phyloP scores from a whole-genome alignment of 1,140 invertebrate species.

The Dolichoris vasculosae region DNA sequence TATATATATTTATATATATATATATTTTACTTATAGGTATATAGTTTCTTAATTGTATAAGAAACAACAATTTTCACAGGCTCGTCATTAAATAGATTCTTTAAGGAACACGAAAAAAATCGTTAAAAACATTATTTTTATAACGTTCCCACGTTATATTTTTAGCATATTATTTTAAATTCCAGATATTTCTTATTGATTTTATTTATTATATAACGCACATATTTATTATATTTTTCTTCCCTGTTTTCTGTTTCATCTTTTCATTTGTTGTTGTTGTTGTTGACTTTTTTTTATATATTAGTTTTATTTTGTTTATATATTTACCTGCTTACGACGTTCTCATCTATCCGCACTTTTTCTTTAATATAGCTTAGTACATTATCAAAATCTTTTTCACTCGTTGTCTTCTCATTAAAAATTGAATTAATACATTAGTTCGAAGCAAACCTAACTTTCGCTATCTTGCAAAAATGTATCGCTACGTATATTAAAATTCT shows the following conservation, averaged over 20 bases:
- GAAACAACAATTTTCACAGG: constrained; percentile 44
- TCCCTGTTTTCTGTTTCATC: constrained; percentile 24
- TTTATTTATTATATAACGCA: constrained; percentile 21
- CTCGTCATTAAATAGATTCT: constrained; percentile 9
- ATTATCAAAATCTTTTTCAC: not conserved
- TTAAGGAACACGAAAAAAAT: constrained; percentile 35
- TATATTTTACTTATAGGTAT: constrained; percentile 18
- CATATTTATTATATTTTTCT: not conserved
- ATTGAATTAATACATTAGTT: not conserved
- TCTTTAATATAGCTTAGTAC: too few species aligned
- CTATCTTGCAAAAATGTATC: not conserved
- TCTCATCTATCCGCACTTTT: not conserved
- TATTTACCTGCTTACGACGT: not conserved
- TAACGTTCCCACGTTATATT: not conserved
- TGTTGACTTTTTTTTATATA: not conserved
- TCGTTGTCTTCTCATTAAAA: not conserved
- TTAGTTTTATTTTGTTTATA: not conserved
- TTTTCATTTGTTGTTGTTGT: not conserved
- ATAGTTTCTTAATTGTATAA: constrained; percentile 34
- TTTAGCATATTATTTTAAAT: not conserved
- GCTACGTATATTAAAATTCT: not conserved
- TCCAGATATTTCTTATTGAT: not conserved
- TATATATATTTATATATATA: constrained; percentile 18
- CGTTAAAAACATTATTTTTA: constrained; percentile 7
- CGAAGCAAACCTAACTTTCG: not conserved